Conservation (phyloP, 2,797 vertebrate species). For the Tangara arthus region DNA sequence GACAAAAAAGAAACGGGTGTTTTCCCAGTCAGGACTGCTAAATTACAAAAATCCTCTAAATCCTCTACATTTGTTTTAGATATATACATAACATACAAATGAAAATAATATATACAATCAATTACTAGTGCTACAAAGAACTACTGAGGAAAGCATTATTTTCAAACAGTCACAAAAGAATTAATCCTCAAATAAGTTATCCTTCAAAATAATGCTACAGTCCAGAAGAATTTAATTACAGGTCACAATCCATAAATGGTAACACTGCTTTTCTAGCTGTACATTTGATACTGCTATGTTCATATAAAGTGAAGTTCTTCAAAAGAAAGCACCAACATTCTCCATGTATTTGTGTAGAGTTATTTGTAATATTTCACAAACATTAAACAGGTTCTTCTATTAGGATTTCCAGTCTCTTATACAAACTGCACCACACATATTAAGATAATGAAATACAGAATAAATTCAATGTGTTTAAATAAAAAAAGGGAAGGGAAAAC, state of each 20-base stretch:
- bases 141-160: background rate
- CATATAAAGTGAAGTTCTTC: background rate
- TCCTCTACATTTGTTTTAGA: background rate
- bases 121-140: background rate
- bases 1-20: background rate
- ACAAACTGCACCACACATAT: background rate
- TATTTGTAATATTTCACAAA: background rate
- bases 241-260: background rate
- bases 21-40: background rate
- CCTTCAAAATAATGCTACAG: background rate
- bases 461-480: background rate
- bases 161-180: background rate
- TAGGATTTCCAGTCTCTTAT: background rate
- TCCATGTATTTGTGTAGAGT: rapidly evolving
- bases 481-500: background rate
- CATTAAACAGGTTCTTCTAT: background rate
- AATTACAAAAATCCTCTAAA: background rate
- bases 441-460: background rate
- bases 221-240: background rate
- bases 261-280: background rate
- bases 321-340: background rate
- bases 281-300: background rate
- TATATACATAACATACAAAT: background rate
- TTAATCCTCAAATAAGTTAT: background rate
- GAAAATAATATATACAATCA: background rate